Conservation (phyloP, 2,888 invertebrate genomes). For the Orthosia gothica region DNA sequence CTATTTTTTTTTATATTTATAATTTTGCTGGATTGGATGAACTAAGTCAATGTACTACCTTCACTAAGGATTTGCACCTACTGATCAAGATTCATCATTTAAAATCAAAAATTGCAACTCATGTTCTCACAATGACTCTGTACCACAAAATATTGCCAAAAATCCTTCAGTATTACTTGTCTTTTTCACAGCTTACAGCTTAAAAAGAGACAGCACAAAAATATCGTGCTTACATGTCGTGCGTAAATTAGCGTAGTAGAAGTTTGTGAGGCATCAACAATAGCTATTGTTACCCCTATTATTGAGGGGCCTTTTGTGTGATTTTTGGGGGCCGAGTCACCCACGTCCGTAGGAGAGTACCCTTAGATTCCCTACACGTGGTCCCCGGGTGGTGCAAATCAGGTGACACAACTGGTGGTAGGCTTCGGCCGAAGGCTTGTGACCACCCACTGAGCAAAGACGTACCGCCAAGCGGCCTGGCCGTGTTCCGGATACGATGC, state of each 20-base stretch:
- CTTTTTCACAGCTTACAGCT: conserved; percentile 37
- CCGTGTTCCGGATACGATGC: too few relatives aligned
- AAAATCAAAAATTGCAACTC: conserved; percentile 74
- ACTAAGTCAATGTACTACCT: conserved; percentile 44
- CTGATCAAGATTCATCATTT: conserved; percentile 62
- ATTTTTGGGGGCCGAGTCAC: too few relatives aligned
- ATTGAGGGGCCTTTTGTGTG: too few relatives aligned
- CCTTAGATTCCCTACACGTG: too few relatives aligned
- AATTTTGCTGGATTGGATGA: background rate
- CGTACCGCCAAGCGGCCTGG: too few relatives aligned
- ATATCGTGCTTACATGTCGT: conserved; percentile 36
- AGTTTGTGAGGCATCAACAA: conserved; percentile 62
- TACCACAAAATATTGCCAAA: conserved; percentile 40
- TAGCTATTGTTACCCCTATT: conserved; percentile 71
- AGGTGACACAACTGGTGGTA: too few relatives aligned
- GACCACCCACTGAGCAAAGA: too few relatives aligned
- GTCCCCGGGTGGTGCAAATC: too few relatives aligned
- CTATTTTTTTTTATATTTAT: too few relatives aligned
- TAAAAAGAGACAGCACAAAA: conserved; percentile 47
- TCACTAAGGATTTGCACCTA: conserved; percentile 54
- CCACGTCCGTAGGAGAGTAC: too few relatives aligned
- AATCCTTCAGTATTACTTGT: conserved; percentile 6
- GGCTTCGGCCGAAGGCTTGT: too few relatives aligned
- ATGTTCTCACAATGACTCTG: conserved; percentile 55
- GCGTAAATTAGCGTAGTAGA: conserved; percentile 54